Conservation (phyloP, 2,797 vertebrate species). For the Chanos chanos region DNA sequence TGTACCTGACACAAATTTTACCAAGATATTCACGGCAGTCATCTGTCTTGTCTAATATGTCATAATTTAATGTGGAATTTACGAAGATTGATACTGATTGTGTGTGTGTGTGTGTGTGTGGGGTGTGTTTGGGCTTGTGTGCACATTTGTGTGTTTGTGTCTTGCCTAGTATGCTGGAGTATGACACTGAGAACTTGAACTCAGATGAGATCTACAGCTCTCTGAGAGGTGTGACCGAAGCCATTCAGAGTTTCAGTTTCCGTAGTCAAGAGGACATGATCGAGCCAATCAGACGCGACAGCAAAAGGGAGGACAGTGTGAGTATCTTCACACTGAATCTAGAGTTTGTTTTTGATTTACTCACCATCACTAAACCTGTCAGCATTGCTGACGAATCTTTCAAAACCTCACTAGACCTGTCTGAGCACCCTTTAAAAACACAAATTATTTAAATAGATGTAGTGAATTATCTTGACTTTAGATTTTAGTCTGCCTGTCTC, state of each 20-base stretch:
- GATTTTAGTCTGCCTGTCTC: too few relatives aligned
- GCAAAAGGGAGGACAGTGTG: slow-evolving; percentile 82
- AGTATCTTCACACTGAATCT: slow-evolving; percentile 61
- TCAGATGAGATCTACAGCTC: slow-evolving; percentile 97
- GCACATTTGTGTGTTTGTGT: background rate
- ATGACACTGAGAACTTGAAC: slow-evolving; percentile 93
- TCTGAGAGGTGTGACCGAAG: slow-evolving; percentile 91
- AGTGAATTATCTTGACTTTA: too few relatives aligned
- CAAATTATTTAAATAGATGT: too few relatives aligned
- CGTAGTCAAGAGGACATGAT: slow-evolving; percentile 91
- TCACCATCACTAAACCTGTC: too few relatives aligned
- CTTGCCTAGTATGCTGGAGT: slow-evolving; percentile 83
- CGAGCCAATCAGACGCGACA: slow-evolving; percentile 83
- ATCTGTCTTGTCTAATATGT: slow-evolving; percentile 6
- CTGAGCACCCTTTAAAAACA: too few relatives aligned
- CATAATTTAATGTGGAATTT: slow-evolving; percentile 16
- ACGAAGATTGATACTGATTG: background rate
- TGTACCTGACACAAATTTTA: too few relatives aligned
- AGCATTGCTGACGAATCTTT: too few relatives aligned
- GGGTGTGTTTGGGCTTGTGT: too few relatives aligned
- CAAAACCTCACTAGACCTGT: background rate
- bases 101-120: slow-evolving; percentile 8
- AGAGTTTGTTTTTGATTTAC: background rate
- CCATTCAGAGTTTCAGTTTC: slow-evolving; percentile 95
- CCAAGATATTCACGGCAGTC: too few relatives aligned